These are phyloP conservation scores for Rhinogobius similis DNA, from an alignment of 2,113 vertebrate genomes.

Conservation along the genomic window DNA sequence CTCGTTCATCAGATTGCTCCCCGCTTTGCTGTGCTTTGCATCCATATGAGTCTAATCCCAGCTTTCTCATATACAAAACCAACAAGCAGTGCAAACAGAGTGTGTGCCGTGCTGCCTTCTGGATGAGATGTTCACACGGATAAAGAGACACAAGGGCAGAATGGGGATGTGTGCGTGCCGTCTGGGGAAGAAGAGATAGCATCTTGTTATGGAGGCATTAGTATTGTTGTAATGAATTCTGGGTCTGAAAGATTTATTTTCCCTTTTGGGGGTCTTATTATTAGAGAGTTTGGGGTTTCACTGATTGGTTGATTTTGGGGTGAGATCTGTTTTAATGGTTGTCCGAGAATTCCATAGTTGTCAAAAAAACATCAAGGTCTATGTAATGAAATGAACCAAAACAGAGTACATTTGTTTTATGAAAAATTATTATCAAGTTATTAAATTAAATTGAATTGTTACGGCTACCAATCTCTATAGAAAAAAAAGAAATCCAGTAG, in stretches of 20 bases:
- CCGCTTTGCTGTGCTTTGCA: slow-evolving; percentile 51
- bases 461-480: too few relatives aligned
- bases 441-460: too few relatives aligned
- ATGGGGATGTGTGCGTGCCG: slow-evolving; percentile 6
- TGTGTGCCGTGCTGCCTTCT: slow-evolving; percentile 14
- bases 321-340: not conserved
- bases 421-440: not conserved
- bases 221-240: slow-evolving; percentile 4
- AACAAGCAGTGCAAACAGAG: slow-evolving; percentile 23
- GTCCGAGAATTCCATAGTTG: not conserved
- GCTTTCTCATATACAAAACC: slow-evolving; percentile 14
- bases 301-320: not conserved
- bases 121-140: slow-evolving; percentile 17
- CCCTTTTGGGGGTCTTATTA: not conserved
- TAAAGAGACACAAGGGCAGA: slow-evolving; percentile 12
- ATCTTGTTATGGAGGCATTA: slow-evolving; percentile 9
- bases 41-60: slow-evolving; percentile 51
- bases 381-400: not conserved
- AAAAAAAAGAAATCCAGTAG: too few relatives aligned
- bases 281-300: not conserved
- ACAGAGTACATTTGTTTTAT: too few relatives aligned
- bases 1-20: slow-evolving; percentile 35
- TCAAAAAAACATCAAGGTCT: not conserved
- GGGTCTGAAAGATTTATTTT: slow-evolving; percentile 8
- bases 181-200: slow-evolving; percentile 3